Evolutionary conservation across 2,888 invertebrate genomes (phyloP), one percentile per base, ranked within the genome.

Genomic region (Epinotia ramella): DNA sequence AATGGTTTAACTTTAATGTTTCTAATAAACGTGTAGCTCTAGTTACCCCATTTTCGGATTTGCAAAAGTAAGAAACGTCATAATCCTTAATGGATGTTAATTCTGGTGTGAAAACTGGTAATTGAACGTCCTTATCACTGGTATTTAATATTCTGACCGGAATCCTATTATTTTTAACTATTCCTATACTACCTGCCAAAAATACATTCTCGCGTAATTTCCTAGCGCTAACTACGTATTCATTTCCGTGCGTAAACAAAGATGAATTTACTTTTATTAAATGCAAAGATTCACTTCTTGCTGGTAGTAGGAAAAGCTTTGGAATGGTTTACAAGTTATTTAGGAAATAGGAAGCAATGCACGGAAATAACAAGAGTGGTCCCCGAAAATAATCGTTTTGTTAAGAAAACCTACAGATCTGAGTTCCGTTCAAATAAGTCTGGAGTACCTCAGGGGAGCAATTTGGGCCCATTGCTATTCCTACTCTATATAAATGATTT

Each of bases 241-340:
- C 62, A 40, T 62, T 62, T 16, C 62, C 40, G 11, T 6, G 7
- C 7, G 16, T 13, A 62, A 40, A 7, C 0, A 62, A 62, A 2
- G 40, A 62, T n/a, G 57, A 24, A 59, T 62, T 33, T 62, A 62
- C 33, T 40, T 16, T 62, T 2, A 62, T 62, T 40, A 62, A 62
- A 62, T 62, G 62, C 9, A 59, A 59, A 20, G 57, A 20, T 7
- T 59, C 57, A 9, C 40, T 62, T 62, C 62, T n/a, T 1, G 62
- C 33, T n/a, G 62, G 62, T 18, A 64, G 4, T n/a, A n/a, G n/a
- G n/a, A n/a, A n/a, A n/a, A n/a, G n/a, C n/a, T n/a, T n/a, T n/a
- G n/a, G n/a, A n/a, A n/a, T n/a, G n/a, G n/a, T n/a, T n/a, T n/a
- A n/a, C n/a, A n/a, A n/a, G n/a, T n/a, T n/a, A n/a, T n/a, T n/a